Evolutionary conservation across 2,797 vertebrate genomes (phyloP).

Genomic region (Columba guinea): DNA sequence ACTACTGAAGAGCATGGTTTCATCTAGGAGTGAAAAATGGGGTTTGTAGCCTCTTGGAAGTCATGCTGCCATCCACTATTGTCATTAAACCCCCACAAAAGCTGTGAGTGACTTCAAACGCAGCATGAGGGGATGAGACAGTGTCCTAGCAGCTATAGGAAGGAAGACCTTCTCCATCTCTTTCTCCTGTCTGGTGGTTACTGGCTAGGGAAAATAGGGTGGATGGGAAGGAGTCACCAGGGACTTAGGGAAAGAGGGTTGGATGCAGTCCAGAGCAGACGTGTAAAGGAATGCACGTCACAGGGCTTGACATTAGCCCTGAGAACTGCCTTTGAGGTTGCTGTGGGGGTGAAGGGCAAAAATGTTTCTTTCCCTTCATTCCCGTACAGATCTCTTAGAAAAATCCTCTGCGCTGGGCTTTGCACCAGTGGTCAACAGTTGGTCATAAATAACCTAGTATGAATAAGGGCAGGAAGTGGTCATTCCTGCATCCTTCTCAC

Average conservation of each 20-base stretch:
- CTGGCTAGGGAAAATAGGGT: not conserved
- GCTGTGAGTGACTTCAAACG: not conserved
- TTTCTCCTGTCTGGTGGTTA: not conserved
- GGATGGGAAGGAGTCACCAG: not conserved
- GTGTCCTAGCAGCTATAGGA: not conserved
- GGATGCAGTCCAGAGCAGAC: not conserved
- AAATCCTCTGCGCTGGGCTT: not conserved
- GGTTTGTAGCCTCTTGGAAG: not conserved
- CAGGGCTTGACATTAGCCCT: not conserved
- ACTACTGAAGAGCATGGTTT: not conserved
- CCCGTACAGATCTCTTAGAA: not conserved
- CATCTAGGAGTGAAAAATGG: not conserved
- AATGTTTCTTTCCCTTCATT: not conserved
- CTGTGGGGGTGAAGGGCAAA: not conserved
- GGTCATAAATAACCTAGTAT: constrained; percentile 1
- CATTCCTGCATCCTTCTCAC: not conserved
- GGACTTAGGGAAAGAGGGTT: not conserved
- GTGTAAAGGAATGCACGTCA: not conserved
- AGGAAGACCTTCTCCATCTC: not conserved
- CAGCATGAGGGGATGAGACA: not conserved
- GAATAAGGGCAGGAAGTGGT: constrained; percentile 19
- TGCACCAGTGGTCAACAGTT: not conserved
- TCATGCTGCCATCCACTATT: not conserved
- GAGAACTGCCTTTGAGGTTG: not conserved
- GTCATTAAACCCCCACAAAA: not conserved